These are phyloP conservation scores for Ericerus pela DNA, from an alignment of 1,140 invertebrate genomes.

Conservation along the genomic window DNA sequence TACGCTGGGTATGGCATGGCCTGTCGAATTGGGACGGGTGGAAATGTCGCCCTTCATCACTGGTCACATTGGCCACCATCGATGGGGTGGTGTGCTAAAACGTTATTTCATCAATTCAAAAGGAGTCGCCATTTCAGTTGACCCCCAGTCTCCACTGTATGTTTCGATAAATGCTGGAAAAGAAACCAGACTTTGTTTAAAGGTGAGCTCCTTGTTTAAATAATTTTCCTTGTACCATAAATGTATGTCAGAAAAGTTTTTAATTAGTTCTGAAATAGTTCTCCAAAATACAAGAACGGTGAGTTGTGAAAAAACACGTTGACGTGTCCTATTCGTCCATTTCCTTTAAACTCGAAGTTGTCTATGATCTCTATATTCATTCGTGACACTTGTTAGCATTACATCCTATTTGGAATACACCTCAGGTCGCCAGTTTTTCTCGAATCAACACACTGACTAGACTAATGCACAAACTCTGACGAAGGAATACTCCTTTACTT, in stretches of 20 bases:
- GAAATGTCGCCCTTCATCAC: slow-evolving; percentile 65
- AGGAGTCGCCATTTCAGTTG: slow-evolving; percentile 62
- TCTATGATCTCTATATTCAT: not conserved
- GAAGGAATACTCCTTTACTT: too few species aligned
- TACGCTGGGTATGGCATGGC: slow-evolving; percentile 58
- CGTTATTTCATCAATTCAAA: slow-evolving; percentile 71
- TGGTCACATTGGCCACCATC: slow-evolving; percentile 49
- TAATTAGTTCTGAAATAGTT: too few species aligned
- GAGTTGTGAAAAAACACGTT: too few species aligned
- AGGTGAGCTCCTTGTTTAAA: slow-evolving; percentile 22
- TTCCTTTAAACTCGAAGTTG: not conserved
- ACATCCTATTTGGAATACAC: too few species aligned
- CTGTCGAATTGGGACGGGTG: slow-evolving; percentile 52
- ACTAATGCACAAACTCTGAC: too few species aligned
- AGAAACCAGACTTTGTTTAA: slow-evolving; percentile 33
- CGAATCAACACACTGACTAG: too few species aligned
- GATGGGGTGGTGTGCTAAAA: slow-evolving; percentile 66
- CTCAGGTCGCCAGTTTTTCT: too few species aligned
- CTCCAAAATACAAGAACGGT: too few species aligned
- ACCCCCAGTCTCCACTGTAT: slow-evolving; percentile 59
- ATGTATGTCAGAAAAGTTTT: too few species aligned
- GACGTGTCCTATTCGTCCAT: too few species aligned
- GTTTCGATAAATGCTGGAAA: slow-evolving; percentile 47
- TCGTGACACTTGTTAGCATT: too few species aligned
- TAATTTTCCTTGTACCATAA: too few species aligned